Evolutionary conservation across 1,140 invertebrate genomes (phyloP), one percentile per base, ranked within the genome.

Genomic region (Saccostrea glomerata): DNA sequence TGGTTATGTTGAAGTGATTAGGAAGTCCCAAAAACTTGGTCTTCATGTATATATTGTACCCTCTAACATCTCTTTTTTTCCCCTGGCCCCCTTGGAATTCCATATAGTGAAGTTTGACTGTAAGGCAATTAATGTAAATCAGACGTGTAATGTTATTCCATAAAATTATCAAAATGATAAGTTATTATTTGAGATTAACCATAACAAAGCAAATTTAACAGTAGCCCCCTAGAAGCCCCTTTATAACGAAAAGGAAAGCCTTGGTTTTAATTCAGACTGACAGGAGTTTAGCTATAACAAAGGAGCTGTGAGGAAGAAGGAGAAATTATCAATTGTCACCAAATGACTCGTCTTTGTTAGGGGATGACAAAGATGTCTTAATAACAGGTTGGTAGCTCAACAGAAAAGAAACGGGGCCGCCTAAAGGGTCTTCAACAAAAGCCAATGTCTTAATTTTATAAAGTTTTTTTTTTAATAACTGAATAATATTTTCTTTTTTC

Each of bases 321-420:
- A 30, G 25, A 77, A 77, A 77, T 77, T 77, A 77, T 77, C 30
- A 77, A 77, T 77, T 30, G 70, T 77, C 70, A 77, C 70, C 70
- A 36, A 77, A 77, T 77, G 70, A 30, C 70, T 77, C 30, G 23
- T 77, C 70, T 77, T 77, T 77, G 70, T 77, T 77, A 77, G 25
- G 70, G 25, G 70, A 77, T 77, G 70, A 77, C 70, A 77, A 77
- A 30, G 70, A 77, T 77, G 70, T 77, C 70, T 77, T 77, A 77
- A 77, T 77, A 77, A 77, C 70, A 77, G 70, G 70, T 77, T 77
- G 70, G 70, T 30, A 25, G 30, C 25, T 77, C 70, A 77, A 77
- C 70, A 77, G 23, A 77, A 77, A 30, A 77, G 25, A 25, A 77
- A 15, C 11, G 70, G 25, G 23, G 70, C 70, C 25, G 13, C 11